Evolutionary conservation across 2,888 invertebrate genomes (phyloP), one percentile per base, ranked within the genome.

Genomic region (Mongoloraphidia duomilia): DNA sequence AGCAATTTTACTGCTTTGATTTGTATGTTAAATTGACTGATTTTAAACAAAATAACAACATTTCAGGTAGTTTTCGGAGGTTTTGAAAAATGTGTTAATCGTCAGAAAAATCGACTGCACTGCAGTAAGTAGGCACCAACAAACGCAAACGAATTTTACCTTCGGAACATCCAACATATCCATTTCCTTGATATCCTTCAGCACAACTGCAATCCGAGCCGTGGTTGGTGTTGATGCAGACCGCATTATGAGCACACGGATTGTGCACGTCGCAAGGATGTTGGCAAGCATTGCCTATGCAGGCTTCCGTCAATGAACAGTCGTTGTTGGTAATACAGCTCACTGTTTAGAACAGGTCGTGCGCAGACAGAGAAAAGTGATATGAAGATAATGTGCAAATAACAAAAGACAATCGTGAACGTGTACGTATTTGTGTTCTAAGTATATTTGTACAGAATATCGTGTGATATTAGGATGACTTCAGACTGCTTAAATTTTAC

Each of bases 191-290:
- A 66, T 79, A 90, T 55, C 88, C 89, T 67, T 89, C 86, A 42
- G 78, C 75, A 63, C 91, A 91, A 64, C 82, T 84, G 67, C 91
- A 91, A 62, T 88, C 87, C 26, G 86, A 82, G 56, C 82, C 84
- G 63, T 91, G 91, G 61, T 89, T 87, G 47, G 84, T 84, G 68
- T 90, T 90, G 68, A 87, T 79, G 71, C 92, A 92, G 56, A 86
- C 78, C 49, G 90, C 88, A 65, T 89, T 82, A 59, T 77, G 77
- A 57, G 80, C 80, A 64, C 92, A 92, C 47, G 90, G 90, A 64
- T 89, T 84, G 64, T 81, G 82, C 60, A 86, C 76, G 63, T 82
- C 84, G 69, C 92, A 92, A 42, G 91, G 91, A 70, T 82, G 83
- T 69, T 86, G 85, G 66, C 92, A 92, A 66, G 81, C 79, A 63